Percentiles rank a stretch among this genome's conserved stretches.
Evolutionary conservation across 2,888 invertebrate genomes (phyloP).

Genomic region (Tromatobia lineatoria): DNA sequence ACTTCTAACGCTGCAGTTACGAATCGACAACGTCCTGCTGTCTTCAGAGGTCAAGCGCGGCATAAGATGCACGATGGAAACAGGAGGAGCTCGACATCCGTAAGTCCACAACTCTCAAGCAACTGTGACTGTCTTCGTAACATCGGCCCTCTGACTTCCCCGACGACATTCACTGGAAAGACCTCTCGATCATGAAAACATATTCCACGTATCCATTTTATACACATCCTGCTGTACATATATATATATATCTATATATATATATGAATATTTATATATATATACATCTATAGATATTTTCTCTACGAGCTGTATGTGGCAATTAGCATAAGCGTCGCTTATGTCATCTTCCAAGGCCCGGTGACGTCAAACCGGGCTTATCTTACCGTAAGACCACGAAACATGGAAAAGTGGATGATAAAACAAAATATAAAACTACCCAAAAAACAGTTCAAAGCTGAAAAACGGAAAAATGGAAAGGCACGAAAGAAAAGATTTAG

Average conservation of each 20-base stretch:
- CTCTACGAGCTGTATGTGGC: slow-evolving; percentile 33
- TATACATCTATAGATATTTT: slow-evolving; percentile 12
- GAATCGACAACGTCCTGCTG: slow-evolving; percentile 56
- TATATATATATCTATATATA: too few species aligned
- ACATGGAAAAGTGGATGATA: slow-evolving; percentile 24
- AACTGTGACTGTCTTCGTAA: slow-evolving; percentile 64
- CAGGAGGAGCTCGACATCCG: slow-evolving; percentile 67
- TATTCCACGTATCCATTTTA: slow-evolving; percentile 27
- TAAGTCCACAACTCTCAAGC: slow-evolving; percentile 67
- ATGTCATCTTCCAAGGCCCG: slow-evolving; percentile 30
- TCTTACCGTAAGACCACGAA: slow-evolving; percentile 17
- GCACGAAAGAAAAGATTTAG: slow-evolving; percentile 16
- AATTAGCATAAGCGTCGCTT: slow-evolving; percentile 40
- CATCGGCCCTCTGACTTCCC: slow-evolving; percentile 60
- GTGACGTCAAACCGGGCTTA: slow-evolving; percentile 29
- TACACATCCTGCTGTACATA: slow-evolving; percentile 13
- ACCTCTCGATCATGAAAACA: slow-evolving; percentile 38
- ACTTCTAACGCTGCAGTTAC: slow-evolving; percentile 33
- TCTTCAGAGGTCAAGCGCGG: slow-evolving; percentile 53
- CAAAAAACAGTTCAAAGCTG: slow-evolving; percentile 15
- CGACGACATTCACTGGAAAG: slow-evolving; percentile 52
- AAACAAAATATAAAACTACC: slow-evolving; percentile 5
- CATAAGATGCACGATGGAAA: slow-evolving; percentile 54
- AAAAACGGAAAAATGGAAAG: slow-evolving; percentile 26
- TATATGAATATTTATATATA: too few species aligned